Percentiles rank a stretch among this genome's conserved stretches.
Evolutionary conservation across 2,113 vertebrate genomes (phyloP).

Genomic region (Hypanus sabinus): DNA sequence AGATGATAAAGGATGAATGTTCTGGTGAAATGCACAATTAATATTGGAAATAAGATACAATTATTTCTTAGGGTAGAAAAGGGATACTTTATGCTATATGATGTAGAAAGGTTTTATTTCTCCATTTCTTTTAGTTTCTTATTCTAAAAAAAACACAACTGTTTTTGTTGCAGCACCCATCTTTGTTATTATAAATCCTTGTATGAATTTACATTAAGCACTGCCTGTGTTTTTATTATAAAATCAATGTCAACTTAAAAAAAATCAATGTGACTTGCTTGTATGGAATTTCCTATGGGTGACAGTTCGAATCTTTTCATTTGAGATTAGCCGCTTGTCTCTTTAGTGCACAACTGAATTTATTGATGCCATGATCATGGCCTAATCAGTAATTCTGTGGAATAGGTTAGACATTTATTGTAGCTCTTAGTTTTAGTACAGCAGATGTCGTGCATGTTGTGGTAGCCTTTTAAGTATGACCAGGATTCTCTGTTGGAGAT

Average conservation of each 20-base stretch:
- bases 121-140: background rate
- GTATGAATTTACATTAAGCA: slow-evolving; percentile 12
- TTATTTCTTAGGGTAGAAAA: background rate
- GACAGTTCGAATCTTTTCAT: background rate
- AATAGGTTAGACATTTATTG: background rate
- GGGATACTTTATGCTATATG: background rate
- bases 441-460: background rate
- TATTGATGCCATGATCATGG: background rate
- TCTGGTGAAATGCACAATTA: background rate
- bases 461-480: too few relatives aligned
- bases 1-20: background rate
- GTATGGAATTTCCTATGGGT: background rate
- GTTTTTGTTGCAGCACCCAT: background rate
- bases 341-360: background rate
- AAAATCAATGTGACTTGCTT: background rate
- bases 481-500: background rate
- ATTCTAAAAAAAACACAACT: too few relatives aligned
- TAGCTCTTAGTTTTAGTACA: background rate
- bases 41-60: background rate
- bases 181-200: slow-evolving; percentile 7
- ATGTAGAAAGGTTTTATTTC: background rate
- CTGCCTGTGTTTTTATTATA: background rate
- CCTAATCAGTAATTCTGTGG: background rate
- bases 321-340: background rate
- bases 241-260: background rate